phyloP scores from a whole-genome alignment of 2,113 vertebrate species.

The Rhinoptilus africanus region DNA sequence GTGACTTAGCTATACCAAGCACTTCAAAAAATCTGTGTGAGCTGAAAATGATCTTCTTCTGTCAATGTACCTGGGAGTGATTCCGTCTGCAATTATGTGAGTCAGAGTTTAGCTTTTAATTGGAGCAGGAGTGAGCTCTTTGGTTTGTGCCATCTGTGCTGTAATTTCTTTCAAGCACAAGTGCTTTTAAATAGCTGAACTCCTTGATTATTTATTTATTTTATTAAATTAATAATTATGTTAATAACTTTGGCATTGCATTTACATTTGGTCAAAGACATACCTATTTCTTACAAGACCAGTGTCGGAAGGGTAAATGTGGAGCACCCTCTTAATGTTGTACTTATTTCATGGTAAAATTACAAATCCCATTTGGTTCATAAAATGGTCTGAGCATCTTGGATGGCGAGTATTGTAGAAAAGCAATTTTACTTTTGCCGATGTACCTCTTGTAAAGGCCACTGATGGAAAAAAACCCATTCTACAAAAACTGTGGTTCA shows the following conservation, averaged over 20 bases:
- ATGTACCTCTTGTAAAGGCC: neutral
- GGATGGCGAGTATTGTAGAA: neutral
- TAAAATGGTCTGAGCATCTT: neutral
- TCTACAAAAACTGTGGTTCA: neutral
- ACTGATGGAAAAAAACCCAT: neutral
- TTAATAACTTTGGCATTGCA: neutral
- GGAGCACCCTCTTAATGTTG: neutral
- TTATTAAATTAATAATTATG: conserved; percentile 18
- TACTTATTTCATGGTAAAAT: neutral
- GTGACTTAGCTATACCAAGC: neutral
- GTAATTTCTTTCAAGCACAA: conserved; percentile 22
- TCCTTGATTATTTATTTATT: conserved; percentile 15
- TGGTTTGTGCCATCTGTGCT: conserved; percentile 40
- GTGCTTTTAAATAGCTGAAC: neutral
- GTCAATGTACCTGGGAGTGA: conserved; percentile 36
- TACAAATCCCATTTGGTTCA: neutral
- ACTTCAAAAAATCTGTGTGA: neutral
- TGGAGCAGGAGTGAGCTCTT: conserved; percentile 23
- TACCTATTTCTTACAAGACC: neutral
- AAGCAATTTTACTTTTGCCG: neutral
- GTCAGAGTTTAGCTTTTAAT: conserved; percentile 36
- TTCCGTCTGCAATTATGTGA: neutral
- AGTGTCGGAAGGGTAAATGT: neutral
- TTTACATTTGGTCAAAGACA: neutral
- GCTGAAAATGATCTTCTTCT: neutral